These are phyloP conservation scores for Episyrphus balteatus DNA, from an alignment of 1,140 invertebrate genomes.

Conservation along the genomic window DNA sequence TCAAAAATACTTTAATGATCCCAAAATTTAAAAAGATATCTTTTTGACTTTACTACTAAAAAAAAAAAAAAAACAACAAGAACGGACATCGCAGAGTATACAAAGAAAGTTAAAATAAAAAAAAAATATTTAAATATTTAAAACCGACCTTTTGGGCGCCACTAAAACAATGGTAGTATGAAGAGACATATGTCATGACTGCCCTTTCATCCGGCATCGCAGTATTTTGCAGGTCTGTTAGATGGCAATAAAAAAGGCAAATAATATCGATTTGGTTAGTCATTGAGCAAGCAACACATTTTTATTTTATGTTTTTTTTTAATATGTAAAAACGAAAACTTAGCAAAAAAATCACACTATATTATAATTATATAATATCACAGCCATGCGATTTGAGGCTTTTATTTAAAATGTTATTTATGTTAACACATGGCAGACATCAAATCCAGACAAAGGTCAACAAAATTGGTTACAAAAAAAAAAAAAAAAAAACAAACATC, in stretches of 20 bases:
- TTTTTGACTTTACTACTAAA: no score
- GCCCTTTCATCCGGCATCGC: constrained; percentile 97
- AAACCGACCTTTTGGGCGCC: constrained; percentile 94
- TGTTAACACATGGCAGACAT: no score
- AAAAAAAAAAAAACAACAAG: no score
- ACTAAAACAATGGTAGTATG: constrained; percentile 99
- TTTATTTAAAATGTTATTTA: no score
- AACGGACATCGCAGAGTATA: neutral
- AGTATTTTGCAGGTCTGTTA: constrained; percentile 91
- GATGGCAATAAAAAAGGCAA: constrained; percentile 13
- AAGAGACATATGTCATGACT: constrained; percentile 99
- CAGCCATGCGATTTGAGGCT: no score
- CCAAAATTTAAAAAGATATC: no score
- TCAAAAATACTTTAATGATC: no score
- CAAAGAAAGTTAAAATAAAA: neutral
- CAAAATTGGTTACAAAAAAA: no score
- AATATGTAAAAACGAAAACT: neutral
- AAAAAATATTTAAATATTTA: neutral
- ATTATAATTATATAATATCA: no score
- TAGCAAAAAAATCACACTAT: constrained; percentile 12
- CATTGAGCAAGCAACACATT: constrained; percentile 2
- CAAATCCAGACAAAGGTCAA: no score
- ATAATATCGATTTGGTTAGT: constrained; percentile 11
- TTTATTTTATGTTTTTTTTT: constrained; percentile 8
- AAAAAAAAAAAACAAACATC: no score